phyloP scores from a whole-genome alignment of 2,113 vertebrate genomes.

The Callaeas wilsoni region DNA sequence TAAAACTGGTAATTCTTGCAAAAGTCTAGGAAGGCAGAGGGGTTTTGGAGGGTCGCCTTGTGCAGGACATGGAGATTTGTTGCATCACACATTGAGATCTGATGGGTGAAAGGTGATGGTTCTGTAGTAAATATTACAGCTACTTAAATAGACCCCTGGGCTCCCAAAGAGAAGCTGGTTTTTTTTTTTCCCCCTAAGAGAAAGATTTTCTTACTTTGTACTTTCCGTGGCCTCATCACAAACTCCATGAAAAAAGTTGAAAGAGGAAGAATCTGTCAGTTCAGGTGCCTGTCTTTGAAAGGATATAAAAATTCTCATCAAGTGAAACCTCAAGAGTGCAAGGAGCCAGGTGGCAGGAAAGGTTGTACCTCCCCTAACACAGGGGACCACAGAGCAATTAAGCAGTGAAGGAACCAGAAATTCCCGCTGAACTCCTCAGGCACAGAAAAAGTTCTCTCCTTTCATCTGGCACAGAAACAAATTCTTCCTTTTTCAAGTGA shows the following conservation, averaged over 20 bases:
- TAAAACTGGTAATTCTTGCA: neutral
- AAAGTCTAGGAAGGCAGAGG: neutral
- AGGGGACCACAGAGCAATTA: neutral
- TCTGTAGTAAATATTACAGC: neutral
- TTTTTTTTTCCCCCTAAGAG: neutral
- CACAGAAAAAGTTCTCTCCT: neutral
- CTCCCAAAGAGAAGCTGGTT: neutral
- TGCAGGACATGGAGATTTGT: neutral
- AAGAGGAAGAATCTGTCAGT: neutral
- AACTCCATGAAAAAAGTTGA: neutral
- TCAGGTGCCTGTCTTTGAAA: neutral
- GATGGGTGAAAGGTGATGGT: neutral
- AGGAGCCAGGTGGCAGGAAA: neutral
- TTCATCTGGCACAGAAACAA: neutral
- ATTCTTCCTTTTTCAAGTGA: neutral
- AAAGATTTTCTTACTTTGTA: neutral
- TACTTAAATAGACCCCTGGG: neutral
- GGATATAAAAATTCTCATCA: conserved; percentile 13
- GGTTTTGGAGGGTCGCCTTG: neutral
- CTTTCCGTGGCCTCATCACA: neutral
- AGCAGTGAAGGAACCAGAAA: neutral
- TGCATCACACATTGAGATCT: neutral
- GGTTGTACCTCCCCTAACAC: neutral
- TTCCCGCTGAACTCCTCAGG: neutral
- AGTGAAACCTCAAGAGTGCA: neutral